These are phyloP conservation scores for Odiellus spinosus DNA, from an alignment of 2,888 invertebrate genomes.

Conservation along the genomic window DNA sequence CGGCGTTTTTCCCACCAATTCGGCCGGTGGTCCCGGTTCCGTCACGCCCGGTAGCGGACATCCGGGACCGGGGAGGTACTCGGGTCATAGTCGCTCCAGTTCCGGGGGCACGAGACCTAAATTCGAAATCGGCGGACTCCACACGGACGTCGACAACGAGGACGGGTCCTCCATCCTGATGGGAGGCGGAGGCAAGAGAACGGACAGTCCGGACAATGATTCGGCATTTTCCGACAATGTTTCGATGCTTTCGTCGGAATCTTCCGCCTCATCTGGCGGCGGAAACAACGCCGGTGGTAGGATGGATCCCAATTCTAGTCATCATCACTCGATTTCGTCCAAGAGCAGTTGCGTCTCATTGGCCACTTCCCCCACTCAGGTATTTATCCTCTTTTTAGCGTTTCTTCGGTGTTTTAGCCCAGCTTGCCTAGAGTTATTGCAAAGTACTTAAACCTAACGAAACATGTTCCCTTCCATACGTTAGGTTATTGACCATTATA, in stretches of 20 bases:
- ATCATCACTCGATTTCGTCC: too few relatives aligned
- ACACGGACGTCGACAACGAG: constrained; percentile 18
- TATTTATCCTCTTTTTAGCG: too few relatives aligned
- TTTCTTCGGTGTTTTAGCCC: too few relatives aligned
- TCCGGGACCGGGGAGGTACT: constrained; percentile 7
- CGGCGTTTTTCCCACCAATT: constrained; percentile 8
- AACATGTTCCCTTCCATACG: too few relatives aligned
- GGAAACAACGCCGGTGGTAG: constrained; percentile 12
- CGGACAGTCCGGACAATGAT: constrained; percentile 92
- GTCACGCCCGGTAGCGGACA: neutral
- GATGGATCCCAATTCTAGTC: constrained; percentile 16
- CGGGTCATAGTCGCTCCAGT: constrained; percentile 27
- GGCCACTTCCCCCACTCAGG: constrained; percentile 21
- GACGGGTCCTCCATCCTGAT: neutral
- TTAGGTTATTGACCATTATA: too few relatives aligned
- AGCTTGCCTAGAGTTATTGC: too few relatives aligned
- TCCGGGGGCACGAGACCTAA: constrained; percentile 33
- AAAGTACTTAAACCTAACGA: too few relatives aligned
- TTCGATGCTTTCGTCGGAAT: constrained; percentile 78
- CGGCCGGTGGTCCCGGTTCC: neutral
- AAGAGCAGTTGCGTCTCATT: constrained; percentile 11
- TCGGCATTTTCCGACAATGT: constrained; percentile 96
- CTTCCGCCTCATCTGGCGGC: constrained; percentile 38
- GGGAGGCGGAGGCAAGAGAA: constrained; percentile 38
- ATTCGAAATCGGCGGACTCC: constrained; percentile 27